Conservation (phyloP, 2,797 vertebrate genomes). For the Gila robusta region DNA sequence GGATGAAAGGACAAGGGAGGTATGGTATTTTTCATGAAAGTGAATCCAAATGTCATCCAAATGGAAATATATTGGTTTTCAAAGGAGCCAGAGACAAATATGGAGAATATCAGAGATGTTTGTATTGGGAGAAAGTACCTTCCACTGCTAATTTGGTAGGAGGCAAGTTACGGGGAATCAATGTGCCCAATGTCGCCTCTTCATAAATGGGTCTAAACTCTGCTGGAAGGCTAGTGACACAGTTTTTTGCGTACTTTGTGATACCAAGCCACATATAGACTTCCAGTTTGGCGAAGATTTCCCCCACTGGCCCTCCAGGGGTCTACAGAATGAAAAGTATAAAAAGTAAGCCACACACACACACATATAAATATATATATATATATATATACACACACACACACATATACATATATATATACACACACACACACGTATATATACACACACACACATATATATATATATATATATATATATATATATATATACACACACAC, state of each 20-base stretch:
- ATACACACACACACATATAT: too few relatives aligned
- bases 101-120: not conserved
- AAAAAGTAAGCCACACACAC: not conserved
- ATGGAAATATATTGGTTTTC: conserved; percentile 23
- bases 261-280: conserved; percentile 92
- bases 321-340: conserved; percentile 72
- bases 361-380: not conserved
- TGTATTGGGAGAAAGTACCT: conserved; percentile 73
- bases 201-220: conserved; percentile 84
- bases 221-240: conserved; percentile 80
- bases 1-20: conserved; percentile 43
- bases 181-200: conserved; percentile 62
- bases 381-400: not conserved
- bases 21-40: conserved; percentile 16
- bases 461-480: too few relatives aligned
- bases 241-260: conserved; percentile 88
- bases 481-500: too few relatives aligned
- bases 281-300: conserved; percentile 92
- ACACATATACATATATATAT: too few relatives aligned
- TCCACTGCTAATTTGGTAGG: conserved; percentile 82
- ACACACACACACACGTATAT: too few relatives aligned
- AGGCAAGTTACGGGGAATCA: conserved; percentile 69
- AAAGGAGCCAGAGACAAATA: not conserved
- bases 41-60: conserved; percentile 28
- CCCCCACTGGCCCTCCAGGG: conserved; percentile 81